phyloP scores from a whole-genome alignment of 1,140 invertebrate species.

The Sinonovacula constricta region DNA sequence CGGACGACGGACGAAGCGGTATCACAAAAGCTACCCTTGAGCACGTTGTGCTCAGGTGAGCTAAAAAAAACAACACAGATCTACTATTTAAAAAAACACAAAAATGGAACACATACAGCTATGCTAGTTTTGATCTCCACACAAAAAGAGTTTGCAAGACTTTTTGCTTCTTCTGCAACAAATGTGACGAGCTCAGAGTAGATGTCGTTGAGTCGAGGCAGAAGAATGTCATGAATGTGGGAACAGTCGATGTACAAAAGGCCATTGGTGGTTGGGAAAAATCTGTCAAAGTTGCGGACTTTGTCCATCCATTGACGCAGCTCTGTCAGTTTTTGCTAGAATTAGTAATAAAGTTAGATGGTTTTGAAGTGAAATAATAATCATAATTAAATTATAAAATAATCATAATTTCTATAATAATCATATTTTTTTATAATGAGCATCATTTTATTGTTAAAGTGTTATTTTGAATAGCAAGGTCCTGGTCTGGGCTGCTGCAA shows the following conservation, averaged over 20 bases:
- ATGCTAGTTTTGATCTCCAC: constrained; percentile 71
- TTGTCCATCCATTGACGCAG: constrained; percentile 75
- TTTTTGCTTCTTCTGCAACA: constrained; percentile 71
- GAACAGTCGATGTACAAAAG: constrained; percentile 75
- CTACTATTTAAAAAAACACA: not conserved
- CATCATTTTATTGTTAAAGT: no score
- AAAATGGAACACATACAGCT: constrained; percentile 65
- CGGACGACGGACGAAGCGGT: no score
- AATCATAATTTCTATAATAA: no score
- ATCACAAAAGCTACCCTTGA: no score
- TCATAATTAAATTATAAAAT: no score
- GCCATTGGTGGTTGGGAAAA: constrained; percentile 73
- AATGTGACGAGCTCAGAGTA: constrained; percentile 74
- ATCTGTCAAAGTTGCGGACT: constrained; percentile 74
- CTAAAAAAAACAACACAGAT: no score
- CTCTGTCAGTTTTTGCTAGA: constrained; percentile 76
- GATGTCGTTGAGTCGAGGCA: constrained; percentile 74
- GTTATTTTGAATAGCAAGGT: no score
- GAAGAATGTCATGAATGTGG: constrained; percentile 70
- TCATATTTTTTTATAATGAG: no score
- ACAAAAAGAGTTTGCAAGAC: constrained; percentile 67
- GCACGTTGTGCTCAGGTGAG: no score
- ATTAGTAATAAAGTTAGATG: no score
- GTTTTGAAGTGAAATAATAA: no score
- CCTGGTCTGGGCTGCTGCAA: no score